Evolutionary conservation across 2,888 invertebrate species (phyloP), one percentile per base, ranked within the genome.

Genomic region (Drosophila anomalata): DNA sequence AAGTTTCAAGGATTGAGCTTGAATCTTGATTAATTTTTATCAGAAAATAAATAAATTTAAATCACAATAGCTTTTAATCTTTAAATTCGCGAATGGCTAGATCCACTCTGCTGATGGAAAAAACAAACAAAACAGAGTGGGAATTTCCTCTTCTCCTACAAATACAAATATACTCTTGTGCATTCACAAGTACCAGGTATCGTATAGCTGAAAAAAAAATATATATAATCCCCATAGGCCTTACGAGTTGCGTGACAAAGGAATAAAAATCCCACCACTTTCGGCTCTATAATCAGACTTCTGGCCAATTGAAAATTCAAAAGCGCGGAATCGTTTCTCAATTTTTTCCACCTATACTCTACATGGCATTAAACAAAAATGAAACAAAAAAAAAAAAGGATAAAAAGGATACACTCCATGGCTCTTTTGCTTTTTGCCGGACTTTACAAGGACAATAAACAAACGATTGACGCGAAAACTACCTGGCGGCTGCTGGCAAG

Each of bases 231-330:
- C 42, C 8, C 14, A 41, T 41, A 24, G 36, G 48, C 56, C 47
- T 17, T 20, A 20, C 60, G 50, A 70, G 48, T 20, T 56, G 72
- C 39, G 59, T 73, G 66, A 70, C 73, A 73, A 73, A 73, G 60
- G 67, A 47, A 51, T 59, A 42, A 51, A 67, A 67, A 57, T 53
- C 52, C 7, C 7, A 7, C 14, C 52, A 42, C 68, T 42, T 20
- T 14, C 29, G 39, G 14, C 44, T 42, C 58, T 33, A 57, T 60
- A 73, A 57, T 73, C 74, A 66, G 73, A 73, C 67, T 60, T 66
- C 74, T 66, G 56, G 60, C 66, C 73, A 73, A 73, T 73, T 73
- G 73, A 73, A 60, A 66, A 60, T 60, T 73, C 74, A 73, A 73
- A 60, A 66, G 66, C 73, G 54, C 50, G 74, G 59, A 73, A 62